These are phyloP conservation scores for Myotis lucifugus DNA, from an alignment of 2,113 vertebrate species.

Conservation along the genomic window DNA sequence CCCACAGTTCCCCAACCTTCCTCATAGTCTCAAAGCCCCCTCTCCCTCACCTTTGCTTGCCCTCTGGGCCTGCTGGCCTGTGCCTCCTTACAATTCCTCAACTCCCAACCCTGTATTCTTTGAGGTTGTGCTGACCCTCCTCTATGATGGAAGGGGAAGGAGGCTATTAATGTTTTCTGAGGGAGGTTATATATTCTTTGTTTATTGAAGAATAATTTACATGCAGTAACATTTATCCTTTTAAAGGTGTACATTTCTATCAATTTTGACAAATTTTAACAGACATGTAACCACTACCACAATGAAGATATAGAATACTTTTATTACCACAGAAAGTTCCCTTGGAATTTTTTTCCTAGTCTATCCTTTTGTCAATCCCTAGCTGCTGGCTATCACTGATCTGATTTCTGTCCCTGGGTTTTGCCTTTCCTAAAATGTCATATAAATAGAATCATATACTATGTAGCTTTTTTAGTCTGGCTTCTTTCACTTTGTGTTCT, in stretches of 20 bases:
- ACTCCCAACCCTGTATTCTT: not conserved
- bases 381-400: not conserved
- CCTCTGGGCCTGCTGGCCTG: not conserved
- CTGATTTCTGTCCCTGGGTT: not conserved
- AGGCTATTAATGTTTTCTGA: not conserved
- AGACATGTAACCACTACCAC: not conserved
- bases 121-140: not conserved
- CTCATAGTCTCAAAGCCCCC: not conserved
- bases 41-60: too few species aligned
- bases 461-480: not conserved
- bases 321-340: not conserved
- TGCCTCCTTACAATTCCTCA: not conserved
- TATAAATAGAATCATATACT: not conserved
- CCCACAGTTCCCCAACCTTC: not conserved
- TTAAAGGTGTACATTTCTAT: not conserved
- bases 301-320: not conserved
- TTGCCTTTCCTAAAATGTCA: slow-evolving; percentile 5
- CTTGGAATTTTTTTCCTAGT: not conserved
- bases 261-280: not conserved
- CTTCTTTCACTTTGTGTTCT: slow-evolving; percentile 5
- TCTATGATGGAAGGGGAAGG: not conserved
- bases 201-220: not conserved
- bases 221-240: not conserved
- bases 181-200: not conserved
- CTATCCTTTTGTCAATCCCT: not conserved